phyloP scores from a whole-genome alignment of 1,140 invertebrate genomes.

The Prorops nasuta region DNA sequence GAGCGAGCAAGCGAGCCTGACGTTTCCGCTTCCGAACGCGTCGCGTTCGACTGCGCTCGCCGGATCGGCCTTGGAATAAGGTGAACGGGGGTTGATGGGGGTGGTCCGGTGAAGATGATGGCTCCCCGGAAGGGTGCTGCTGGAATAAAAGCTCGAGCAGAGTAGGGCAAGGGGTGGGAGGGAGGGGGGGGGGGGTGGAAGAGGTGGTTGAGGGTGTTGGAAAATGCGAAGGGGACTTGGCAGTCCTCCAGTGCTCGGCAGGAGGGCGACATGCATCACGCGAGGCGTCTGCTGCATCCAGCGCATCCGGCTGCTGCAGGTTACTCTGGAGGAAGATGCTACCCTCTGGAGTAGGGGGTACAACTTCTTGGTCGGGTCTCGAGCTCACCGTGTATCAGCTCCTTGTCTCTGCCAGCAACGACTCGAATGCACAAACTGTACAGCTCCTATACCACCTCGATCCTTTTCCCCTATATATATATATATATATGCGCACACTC shows the following conservation, averaged over 20 bases:
- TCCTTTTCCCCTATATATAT: not conserved
- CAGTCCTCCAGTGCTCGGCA: too few species aligned
- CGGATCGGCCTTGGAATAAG: not conserved
- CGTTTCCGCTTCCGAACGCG: slow-evolving; percentile 1
- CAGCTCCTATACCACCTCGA: slow-evolving; percentile 1
- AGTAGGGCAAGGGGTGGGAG: not conserved
- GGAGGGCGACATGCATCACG: slow-evolving; percentile 33
- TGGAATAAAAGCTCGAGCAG: not conserved
- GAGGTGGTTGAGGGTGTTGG: not conserved
- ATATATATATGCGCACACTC: not conserved
- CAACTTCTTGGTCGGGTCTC: too few species aligned
- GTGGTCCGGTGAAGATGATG: not conserved
- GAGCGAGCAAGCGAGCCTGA: slow-evolving; percentile 2
- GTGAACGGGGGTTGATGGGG: not conserved
- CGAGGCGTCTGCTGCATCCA: slow-evolving; percentile 36
- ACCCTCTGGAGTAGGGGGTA: not conserved
- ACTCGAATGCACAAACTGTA: slow-evolving; percentile 13
- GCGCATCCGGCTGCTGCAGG: slow-evolving; percentile 29
- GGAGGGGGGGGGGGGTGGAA: not conserved
- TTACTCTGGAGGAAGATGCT: not conserved
- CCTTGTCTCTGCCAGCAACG: slow-evolving; percentile 27
- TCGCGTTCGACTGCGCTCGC: not conserved
- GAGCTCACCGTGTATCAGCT: slow-evolving; percentile 28
- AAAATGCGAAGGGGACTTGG: too few species aligned
- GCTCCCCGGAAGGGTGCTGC: not conserved